Evolutionary conservation across 2,888 invertebrate genomes (phyloP).

Genomic region (Trichopria drosophilae): DNA sequence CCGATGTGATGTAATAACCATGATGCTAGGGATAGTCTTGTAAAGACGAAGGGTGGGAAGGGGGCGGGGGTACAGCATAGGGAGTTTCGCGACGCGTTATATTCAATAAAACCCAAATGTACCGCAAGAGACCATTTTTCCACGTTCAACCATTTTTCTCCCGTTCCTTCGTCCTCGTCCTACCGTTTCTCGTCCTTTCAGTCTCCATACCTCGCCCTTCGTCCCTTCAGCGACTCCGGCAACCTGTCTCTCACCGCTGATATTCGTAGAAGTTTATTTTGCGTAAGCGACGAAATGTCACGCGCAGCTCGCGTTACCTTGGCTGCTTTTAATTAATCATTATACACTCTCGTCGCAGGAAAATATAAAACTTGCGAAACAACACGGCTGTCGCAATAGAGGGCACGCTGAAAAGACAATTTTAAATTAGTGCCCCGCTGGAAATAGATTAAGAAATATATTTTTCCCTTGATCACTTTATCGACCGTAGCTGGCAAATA

Average conservation of each 20-base stretch:
- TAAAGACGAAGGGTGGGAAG: slow-evolving; percentile 34
- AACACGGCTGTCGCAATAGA: no score
- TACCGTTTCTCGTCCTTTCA: slow-evolving; percentile 8
- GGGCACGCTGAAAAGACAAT: no score
- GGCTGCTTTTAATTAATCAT: slow-evolving; percentile 29
- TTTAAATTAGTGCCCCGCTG: no score
- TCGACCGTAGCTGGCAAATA: no score
- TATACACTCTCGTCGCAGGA: neutral
- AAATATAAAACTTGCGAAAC: neutral
- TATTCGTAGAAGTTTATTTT: slow-evolving; percentile 24
- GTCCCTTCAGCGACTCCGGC: no score
- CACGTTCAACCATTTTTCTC: slow-evolving; percentile 13
- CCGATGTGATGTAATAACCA: slow-evolving; percentile 47
- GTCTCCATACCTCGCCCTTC: neutral
- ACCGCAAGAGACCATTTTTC: slow-evolving; percentile 46
- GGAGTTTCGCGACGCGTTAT: slow-evolving; percentile 40
- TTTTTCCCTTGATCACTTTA: no score
- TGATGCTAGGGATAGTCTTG: slow-evolving; percentile 35
- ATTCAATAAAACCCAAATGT: slow-evolving; percentile 53
- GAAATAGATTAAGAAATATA: no score
- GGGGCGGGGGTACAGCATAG: slow-evolving; percentile 1
- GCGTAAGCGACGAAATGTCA: slow-evolving; percentile 20
- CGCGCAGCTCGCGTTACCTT: slow-evolving; percentile 7
- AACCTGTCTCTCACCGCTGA: slow-evolving; percentile 3
- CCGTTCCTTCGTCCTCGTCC: slow-evolving; percentile 31